Base-by-base conservation (phyloP, 53 echinoderm and acorn worm species). In the Zoroaster sp. region DNA sequence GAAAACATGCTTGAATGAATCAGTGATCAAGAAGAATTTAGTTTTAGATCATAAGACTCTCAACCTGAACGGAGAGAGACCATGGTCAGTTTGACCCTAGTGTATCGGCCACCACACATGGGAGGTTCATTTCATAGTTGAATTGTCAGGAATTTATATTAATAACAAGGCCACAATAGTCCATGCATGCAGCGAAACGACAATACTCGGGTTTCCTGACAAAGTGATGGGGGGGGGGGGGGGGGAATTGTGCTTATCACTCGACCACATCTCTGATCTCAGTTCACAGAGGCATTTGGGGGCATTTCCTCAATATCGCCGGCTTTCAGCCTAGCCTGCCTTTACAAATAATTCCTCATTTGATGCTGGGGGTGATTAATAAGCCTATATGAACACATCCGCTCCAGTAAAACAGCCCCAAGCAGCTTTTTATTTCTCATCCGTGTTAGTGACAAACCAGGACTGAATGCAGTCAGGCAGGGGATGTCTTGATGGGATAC, bases 371-470 rank as follows among this genome's bases (percentile, higher is more conserved):
- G 85, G 85, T 85, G 85, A 85, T 85, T 85, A 85, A 85, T 85
- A 85, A 85, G 85, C 85, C 85, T 28, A 85, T 71, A 85, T 70
- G 85, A 85, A 85, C 85, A 71, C 85, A 85, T 85, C 85, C 85
- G 85, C 85, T 70, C 85, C 36, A 49, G 85, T 71, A 85, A 66
- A 46, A 70, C 85, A 66, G 85, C 85, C 85, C 37, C 71, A 0
- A 85, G 85, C 85, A 71, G 71, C 49, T 70, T 85, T 71, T 70
- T 85, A 69, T 69, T 71, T 46, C 85, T 45, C 18, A 46, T 69
- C 85, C 55, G n/a, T 17, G 52, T 81, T 37, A 47, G 49, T 35
- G 85, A 70, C 47, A 37, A 10, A 35, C 20, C 39, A 18, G 23
- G 15, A 44, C 81, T 81, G 40, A 25, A 35, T 78, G 46, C 70